These are phyloP conservation scores for Ondatra zibethicus DNA, from an alignment of 2,113 vertebrate genomes.

Conservation along the genomic window DNA sequence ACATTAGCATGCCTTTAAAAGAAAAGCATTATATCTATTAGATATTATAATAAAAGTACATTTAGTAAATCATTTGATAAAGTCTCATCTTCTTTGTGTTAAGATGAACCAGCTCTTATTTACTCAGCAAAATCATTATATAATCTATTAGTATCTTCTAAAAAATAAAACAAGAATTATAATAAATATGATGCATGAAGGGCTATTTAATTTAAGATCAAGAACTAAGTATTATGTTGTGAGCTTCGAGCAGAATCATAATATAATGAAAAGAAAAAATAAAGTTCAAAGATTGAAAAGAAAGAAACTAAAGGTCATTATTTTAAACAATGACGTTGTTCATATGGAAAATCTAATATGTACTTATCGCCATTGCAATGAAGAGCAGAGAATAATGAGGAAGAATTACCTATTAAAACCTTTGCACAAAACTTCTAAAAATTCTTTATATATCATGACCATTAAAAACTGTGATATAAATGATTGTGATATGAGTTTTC, in stretches of 20 bases:
- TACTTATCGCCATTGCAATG: neutral
- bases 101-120: neutral
- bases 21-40: neutral
- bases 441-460: neutral
- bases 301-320: neutral
- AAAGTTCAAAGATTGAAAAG: neutral
- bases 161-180: neutral
- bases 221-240: neutral
- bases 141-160: neutral
- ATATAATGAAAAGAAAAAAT: neutral
- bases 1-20: neutral
- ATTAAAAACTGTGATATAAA: constrained; percentile 2
- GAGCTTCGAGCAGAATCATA: neutral
- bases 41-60: constrained; percentile 43
- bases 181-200: neutral
- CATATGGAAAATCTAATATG: neutral
- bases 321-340: constrained; percentile 14
- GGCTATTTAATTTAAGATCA: neutral
- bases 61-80: neutral
- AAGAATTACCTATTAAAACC: neutral
- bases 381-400: neutral
- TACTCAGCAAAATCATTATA: neutral
- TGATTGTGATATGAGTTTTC: neutral
- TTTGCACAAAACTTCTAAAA: neutral
- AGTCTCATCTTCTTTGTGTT: neutral